Evolutionary conservation across 2,888 invertebrate genomes (phyloP).

Genomic region (Orgyia antiqua): DNA sequence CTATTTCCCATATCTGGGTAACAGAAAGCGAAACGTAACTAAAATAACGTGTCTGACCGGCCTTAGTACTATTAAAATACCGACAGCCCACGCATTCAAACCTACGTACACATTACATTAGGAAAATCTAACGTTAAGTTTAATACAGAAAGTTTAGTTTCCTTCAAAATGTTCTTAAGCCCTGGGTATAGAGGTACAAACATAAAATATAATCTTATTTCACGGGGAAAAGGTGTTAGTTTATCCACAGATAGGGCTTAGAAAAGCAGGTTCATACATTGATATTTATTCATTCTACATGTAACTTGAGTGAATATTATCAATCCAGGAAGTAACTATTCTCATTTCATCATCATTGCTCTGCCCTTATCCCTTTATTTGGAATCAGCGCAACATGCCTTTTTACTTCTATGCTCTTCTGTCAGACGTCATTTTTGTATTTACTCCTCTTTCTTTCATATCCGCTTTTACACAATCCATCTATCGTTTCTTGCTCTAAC

Average conservation of each 20-base stretch:
- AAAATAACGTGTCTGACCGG: conserved; percentile 34
- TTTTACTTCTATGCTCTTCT: no score
- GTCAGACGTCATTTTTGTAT: no score
- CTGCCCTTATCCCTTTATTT: no score
- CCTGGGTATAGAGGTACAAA: conserved; percentile 6
- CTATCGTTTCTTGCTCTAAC: no score
- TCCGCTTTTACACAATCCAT: no score
- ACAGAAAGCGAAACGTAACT: conserved; percentile 29
- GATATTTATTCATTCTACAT: no score
- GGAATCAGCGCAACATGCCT: no score
- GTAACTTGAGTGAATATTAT: no score
- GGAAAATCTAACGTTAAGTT: conserved; percentile 33
- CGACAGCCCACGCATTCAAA: conserved; percentile 38
- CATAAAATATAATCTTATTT: conserved; percentile 33
- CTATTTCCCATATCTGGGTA: conserved; percentile 15
- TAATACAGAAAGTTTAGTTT: conserved; percentile 3
- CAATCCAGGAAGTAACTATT: no score
- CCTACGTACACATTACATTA: no score
- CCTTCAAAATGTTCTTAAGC: background rate
- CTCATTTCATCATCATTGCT: no score
- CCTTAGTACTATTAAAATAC: conserved; percentile 51
- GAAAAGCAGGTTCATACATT: conserved; percentile 20
- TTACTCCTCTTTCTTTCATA: no score
- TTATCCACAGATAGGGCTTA: conserved; percentile 6
- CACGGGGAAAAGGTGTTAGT: conserved; percentile 18